Evolutionary conservation across 2,113 vertebrate genomes (phyloP).

Genomic region (Gobio gobio): DNA sequence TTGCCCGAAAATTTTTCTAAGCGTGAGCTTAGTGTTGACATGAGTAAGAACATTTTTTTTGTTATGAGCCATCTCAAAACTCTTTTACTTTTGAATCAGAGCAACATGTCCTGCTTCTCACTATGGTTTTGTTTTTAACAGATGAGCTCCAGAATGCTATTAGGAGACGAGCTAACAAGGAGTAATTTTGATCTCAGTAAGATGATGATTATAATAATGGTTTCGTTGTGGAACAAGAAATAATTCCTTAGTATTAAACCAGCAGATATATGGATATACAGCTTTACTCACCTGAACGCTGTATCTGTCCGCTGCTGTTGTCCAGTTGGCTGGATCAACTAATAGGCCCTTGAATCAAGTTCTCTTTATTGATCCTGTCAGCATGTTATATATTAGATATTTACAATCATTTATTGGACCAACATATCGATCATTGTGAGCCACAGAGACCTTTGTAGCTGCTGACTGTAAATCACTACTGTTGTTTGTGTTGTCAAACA

Average conservation of each 20-base stretch:
- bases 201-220: neutral
- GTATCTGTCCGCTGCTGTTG: neutral
- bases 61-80: neutral
- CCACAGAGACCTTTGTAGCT: neutral
- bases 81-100: neutral
- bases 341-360: neutral
- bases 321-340: neutral
- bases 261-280: neutral
- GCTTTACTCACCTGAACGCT: neutral
- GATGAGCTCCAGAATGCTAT: constrained; percentile 74
- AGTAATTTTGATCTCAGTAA: neutral
- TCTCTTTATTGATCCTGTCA: neutral
- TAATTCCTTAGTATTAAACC: constrained; percentile 23
- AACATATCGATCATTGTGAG: neutral
- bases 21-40: neutral
- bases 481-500: neutral
- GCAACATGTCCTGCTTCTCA: neutral
- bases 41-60: neutral
- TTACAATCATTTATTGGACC: neutral
- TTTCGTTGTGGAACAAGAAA: neutral
- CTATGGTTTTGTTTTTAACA: constrained; percentile 10
- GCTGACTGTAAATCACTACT: constrained; percentile 20
- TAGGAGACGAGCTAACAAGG: constrained; percentile 38
- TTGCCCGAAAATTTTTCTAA: neutral
- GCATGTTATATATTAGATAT: neutral